These are phyloP conservation scores for Drosophila pseudotalamancana DNA, from an alignment of 2,888 invertebrate species.

Conservation along the genomic window DNA sequence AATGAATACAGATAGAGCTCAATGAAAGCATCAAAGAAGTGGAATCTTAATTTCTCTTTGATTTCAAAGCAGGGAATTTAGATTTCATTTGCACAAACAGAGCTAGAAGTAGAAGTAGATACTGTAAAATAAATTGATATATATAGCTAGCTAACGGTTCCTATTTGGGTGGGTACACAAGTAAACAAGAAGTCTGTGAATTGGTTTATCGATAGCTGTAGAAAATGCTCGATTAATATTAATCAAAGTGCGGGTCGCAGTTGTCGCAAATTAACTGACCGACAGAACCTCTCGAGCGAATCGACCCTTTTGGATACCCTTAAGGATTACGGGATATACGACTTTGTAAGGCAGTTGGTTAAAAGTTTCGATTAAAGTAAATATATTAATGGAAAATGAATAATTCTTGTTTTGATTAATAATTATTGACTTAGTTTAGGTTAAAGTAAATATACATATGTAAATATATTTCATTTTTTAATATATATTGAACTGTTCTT, in stretches of 20 bases:
- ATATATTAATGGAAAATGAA: too few species aligned
- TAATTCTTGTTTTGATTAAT: too few species aligned
- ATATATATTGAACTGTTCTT: too few species aligned
- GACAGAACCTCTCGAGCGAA: constrained; percentile 45
- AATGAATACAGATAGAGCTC: too few species aligned
- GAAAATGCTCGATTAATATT: constrained; percentile 56
- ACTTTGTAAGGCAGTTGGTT: background rate
- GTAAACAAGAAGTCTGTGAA: constrained; percentile 9
- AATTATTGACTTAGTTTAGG: too few species aligned
- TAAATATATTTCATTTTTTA: too few species aligned
- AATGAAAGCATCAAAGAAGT: background rate
- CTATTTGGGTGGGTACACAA: constrained; percentile 11
- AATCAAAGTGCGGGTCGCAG: constrained; percentile 52
- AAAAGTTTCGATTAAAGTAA: background rate
- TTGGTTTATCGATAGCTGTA: constrained; percentile 16
- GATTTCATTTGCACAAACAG: too few species aligned
- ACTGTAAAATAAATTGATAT: too few species aligned
- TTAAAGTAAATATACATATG: too few species aligned
- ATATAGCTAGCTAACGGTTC: too few species aligned
- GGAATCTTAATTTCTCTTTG: background rate
- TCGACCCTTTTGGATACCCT: constrained; percentile 44
- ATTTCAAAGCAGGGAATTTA: background rate
- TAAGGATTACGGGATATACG: background rate
- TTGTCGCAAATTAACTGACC: constrained; percentile 55
- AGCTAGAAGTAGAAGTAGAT: too few species aligned